Evolutionary conservation across 1,140 invertebrate genomes (phyloP), one percentile per base, ranked within the genome.

Genomic region (Phocides pigmalion): DNA sequence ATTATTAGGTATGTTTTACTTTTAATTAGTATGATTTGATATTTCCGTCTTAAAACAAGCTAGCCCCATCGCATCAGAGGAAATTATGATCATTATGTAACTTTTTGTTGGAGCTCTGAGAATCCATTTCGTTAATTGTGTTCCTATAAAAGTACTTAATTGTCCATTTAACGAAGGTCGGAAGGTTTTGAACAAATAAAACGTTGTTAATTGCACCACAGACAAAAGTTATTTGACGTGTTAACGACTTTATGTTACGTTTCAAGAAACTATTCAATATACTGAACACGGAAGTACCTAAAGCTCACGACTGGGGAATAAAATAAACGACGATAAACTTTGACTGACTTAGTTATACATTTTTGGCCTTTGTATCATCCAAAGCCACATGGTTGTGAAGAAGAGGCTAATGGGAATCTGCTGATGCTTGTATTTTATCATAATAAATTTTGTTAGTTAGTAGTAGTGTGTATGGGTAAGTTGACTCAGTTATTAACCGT

Each of bases 21-120:
- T 75, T 79, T 82, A 83, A 84, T 84, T 83, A 84, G 25, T 65
- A 76, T 79, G 68, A 81, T 81, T 76, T 74, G 78, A 82, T 73
- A 70, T 81, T 87, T 84, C 82, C 81, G 77, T 66, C 65, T 17
- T 58, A 58, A 66, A 77, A 72, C 66, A 66, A 59, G 59, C 50
- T 6, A 54, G 51, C 15, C 28, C 5, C 25, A 28, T 56, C 44
- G 14, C 12, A 47, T 47, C 5, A 11, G 39, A 8, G 28, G 35
- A 67, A 53, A 50, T 62, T 51, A 62, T 62, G 62, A 58, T 64
- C 54, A 64, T 70, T 46, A 42, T 35, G 22, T 50, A 54, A 67
- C 17, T 56, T 28, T 41, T 63, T 46, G 54, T 53, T 46, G 20
- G 11, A 19, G 28, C 41, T 51, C 49, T 46, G 22, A 53, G 61